Evolutionary conservation across 2,888 invertebrate genomes (phyloP), one percentile per base, ranked within the genome.

Genomic region (Calameuta idolon): DNA sequence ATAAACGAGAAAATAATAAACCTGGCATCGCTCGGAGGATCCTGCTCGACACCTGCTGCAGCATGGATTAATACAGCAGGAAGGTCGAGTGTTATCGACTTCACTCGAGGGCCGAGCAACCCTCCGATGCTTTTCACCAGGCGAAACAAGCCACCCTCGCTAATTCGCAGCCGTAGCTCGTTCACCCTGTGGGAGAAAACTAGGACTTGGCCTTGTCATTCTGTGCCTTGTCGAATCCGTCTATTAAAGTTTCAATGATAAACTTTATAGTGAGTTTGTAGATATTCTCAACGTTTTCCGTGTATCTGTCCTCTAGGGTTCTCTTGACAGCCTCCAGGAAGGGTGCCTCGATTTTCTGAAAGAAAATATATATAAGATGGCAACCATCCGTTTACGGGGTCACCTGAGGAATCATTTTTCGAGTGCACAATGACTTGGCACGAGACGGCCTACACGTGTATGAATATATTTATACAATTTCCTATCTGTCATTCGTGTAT

Each of bases 181-280:
- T 35, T 75, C 69, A 77, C 76, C 69, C 35, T 79, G 37, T 69
- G 74, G 68, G 68, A 74, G 33, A 31, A 77, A 80, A 82, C 80
- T 85, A 84, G 79, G 83, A 84, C 69, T 85, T 85, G 69, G 79
- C 80, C 82, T 85, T 83, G 80, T 85, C 83, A 76, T 81, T 79
- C 76, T 80, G 76, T 68, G 92, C 93, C 85, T 93, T 92, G 85
- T 96, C 95, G 91, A 94, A 97, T 12, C 97, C 97, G 83, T 94
- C 95, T 76, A 96, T 94, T 82, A 98, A 92, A 81, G 97, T 97
- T 90, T 96, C 95, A 87, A 98, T 94, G 85, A 98, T 97, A 89
- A 97, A 96, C 90, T 95, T 95, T 89, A 98, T 97, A 77, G 97
- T 96, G 84, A 96, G 93, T 92, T 96, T 95, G 94, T 98, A 98